Evolutionary conservation across 2,888 invertebrate species (phyloP).

Genomic region (Chalcosyrphus nemorum): DNA sequence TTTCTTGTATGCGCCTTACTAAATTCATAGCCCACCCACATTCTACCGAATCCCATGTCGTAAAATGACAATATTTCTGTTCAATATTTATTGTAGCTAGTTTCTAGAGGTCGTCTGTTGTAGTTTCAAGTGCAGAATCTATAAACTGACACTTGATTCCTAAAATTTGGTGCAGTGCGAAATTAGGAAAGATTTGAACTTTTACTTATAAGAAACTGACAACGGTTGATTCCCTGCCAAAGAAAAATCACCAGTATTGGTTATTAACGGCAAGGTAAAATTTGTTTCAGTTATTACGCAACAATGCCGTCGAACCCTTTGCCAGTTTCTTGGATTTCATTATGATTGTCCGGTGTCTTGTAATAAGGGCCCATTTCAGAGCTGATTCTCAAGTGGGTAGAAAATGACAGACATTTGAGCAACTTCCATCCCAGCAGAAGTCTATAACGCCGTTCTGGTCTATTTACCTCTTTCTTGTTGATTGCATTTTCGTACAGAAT

Average conservation of each 20-base stretch:
- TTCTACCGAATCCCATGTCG: conserved; percentile 19
- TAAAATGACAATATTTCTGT: conserved; percentile 93
- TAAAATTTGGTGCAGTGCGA: conserved; percentile 99
- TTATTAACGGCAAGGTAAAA: conserved; percentile 99
- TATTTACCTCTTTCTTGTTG: conserved; percentile 99
- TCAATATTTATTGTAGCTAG: conserved; percentile 99
- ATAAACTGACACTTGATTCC: conserved; percentile 98
- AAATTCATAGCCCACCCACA: conserved; percentile 15
- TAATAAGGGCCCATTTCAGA: conserved; percentile 99
- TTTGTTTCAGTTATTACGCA: conserved; percentile 99
- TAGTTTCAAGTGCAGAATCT: conserved; percentile 99
- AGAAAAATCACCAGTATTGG: conserved; percentile 98
- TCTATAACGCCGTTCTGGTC: conserved; percentile 99
- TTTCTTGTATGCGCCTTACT: no score
- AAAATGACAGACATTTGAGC: conserved; percentile 99
- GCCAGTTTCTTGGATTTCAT: conserved; percentile 99
- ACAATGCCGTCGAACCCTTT: conserved; percentile 98
- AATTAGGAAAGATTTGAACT: conserved; percentile 99
- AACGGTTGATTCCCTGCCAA: conserved; percentile 99
- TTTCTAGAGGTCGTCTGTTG: conserved; percentile 98
- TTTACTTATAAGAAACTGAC: conserved; percentile 99
- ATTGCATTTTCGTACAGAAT: conserved; percentile 99
- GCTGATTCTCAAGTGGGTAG: conserved; percentile 98
- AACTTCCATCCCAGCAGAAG: conserved; percentile 99
- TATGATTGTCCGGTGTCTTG: conserved; percentile 99